Base-by-base conservation (phyloP, 2,113 vertebrate species). In the Otis tarda region DNA sequence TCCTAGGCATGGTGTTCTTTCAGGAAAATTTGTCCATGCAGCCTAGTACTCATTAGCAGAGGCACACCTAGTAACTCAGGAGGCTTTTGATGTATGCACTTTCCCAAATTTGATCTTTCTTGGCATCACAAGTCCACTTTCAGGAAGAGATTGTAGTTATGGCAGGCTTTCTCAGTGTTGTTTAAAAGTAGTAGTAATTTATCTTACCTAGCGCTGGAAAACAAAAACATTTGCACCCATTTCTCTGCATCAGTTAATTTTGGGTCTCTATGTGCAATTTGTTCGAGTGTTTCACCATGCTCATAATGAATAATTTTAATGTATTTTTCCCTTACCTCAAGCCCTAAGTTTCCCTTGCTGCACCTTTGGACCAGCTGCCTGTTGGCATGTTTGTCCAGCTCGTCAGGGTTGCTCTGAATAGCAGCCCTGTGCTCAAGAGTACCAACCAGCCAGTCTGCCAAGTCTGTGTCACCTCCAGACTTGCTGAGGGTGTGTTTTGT, bases 401-500 rank as follows among this genome's bases (percentile, higher is more conserved):
- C 45, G 49, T 68, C 17, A 13, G 7, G 21, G 9, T 22, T 53
- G 37, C 22, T 49, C 22, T 85, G 69, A 55, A 27, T 0, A 6
- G 43, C 37, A 57, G 33, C 19, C 8, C 6, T 53, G 47, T 47
- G 16, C 47, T 57, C 24, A 33, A 21, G 10, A 57, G 35, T 21
- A 1, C 5, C 21, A 55, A 9, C 35, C 45, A 39, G 50, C 30
- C 1, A 1, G 21, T 24, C 30, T 68, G 12, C 20, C 53, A 2
- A 9, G 25, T 22, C 0, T 0, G 0, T 59, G n/a, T 37, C 20
- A 4, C 43, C 59, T 43, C 3, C 23, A n/a, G n/a, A 22, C 30
- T 65, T 69, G n/a, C 43, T 43, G 30, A 37, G 37, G 33, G 2
- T 67, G 9, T 1, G 1, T 57, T 81, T 35, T 53, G 10, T 37